Conservation (phyloP, 2,888 invertebrate genomes). For the Stenodera caucasica region DNA sequence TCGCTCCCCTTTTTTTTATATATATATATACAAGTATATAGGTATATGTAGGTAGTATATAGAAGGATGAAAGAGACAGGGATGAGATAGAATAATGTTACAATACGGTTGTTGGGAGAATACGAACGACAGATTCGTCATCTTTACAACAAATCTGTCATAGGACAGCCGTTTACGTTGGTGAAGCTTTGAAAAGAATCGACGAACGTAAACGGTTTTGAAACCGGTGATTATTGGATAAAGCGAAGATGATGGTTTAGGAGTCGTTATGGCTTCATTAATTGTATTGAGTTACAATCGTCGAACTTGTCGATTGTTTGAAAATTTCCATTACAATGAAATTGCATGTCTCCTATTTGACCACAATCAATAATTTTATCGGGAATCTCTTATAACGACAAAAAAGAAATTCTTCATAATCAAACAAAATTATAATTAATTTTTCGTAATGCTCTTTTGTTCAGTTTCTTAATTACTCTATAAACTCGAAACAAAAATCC, state of each 20-base stretch:
- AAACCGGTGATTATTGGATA: not conserved
- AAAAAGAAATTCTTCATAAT: no score
- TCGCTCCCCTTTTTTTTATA: conserved; percentile 29
- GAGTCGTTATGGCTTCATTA: not conserved
- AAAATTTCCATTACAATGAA: not conserved
- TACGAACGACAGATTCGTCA: conserved; percentile 5
- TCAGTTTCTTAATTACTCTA: no score
- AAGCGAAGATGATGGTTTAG: not conserved
- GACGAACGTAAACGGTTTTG: not conserved
- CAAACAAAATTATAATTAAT: no score
- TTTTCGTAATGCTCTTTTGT: no score
- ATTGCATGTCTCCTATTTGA: not conserved
- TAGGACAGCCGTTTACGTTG: not conserved
- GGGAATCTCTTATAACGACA: not conserved
- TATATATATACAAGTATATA: not conserved
- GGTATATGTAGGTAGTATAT: not conserved
- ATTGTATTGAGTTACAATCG: not conserved
- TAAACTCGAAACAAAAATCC: no score
- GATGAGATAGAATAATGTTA: not conserved
- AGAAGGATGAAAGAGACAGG: not conserved
- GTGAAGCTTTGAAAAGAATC: not conserved
- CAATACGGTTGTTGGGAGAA: not conserved
- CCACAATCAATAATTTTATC: not conserved
- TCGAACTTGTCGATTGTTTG: not conserved
- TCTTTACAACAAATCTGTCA: conserved; percentile 8